A percentile compares a stretch with the other conserved stretches of the same genome.
Evolutionary conservation across 2,113 vertebrate genomes (phyloP).

Genomic region (Brevimyrus niger): DNA sequence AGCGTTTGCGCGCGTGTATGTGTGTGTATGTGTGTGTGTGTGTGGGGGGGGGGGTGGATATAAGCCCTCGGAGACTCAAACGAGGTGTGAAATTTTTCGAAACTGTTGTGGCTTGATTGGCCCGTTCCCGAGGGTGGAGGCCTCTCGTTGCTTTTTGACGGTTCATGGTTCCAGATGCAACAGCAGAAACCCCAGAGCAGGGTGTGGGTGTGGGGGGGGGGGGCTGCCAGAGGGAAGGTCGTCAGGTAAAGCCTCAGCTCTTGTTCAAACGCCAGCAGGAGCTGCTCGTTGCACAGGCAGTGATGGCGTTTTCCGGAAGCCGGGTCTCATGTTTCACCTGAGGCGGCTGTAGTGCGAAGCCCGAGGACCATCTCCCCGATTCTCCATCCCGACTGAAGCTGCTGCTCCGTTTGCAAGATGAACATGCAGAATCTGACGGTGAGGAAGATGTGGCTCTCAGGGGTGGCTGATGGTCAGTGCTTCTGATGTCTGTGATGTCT

Average conservation of each 20-base stretch:
- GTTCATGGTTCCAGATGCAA: not conserved
- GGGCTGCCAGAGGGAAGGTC: not conserved
- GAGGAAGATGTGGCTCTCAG: not conserved
- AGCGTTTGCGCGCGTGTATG: not conserved
- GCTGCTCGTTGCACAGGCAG: not conserved
- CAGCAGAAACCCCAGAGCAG: not conserved
- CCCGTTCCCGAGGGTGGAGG: not conserved
- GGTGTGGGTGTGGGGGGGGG: too few relatives aligned
- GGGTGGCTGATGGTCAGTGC: not conserved
- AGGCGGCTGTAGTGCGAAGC: not conserved
- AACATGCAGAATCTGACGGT: slow-evolving; percentile 22
- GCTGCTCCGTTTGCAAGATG: not conserved
- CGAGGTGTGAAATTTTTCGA: not conserved
- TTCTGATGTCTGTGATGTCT: too few relatives aligned
- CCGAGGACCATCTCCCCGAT: not conserved
- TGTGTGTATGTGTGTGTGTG: not conserved
- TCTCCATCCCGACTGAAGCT: not conserved
- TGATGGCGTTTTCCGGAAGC: too few relatives aligned
- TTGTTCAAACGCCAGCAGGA: too few relatives aligned
- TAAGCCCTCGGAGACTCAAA: not conserved
- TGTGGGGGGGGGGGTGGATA: too few relatives aligned
- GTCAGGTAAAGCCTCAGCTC: not conserved
- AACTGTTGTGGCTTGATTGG: slow-evolving; percentile 16
- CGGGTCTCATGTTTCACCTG: not conserved
- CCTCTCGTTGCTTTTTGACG: not conserved